Evolutionary conservation across 2,888 invertebrate genomes (phyloP), one percentile per base, ranked within the genome.

Genomic region (Agriopis aurantiaria): DNA sequence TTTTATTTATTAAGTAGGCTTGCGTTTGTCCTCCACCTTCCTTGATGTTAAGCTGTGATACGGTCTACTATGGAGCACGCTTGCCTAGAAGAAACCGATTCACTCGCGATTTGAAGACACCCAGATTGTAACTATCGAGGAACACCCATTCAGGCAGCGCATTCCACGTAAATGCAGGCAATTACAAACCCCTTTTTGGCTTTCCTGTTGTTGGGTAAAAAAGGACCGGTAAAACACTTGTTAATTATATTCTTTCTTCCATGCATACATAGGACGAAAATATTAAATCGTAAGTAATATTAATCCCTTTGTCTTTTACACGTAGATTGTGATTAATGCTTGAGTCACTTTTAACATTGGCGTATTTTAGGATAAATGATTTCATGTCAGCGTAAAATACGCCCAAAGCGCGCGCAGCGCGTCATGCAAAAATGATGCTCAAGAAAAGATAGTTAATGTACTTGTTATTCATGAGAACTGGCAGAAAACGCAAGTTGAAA

Each of bases 251-350:
- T 57, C 9, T 45, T 43, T 17, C 6, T 43, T 57, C 45, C 43
- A 41, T 17, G 61, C 61, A 23, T 43, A 2, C 60, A 3, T 57
- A 57, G 12, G 17, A 52, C 52, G 52, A 52, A 10, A 41, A 52
- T 14, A 14, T n/a, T 17, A 52, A 61, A 51, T 14, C 14, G 60
- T 60, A 52, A 61, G 61, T 48, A 23, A 17, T 8, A n/a, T 12
- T 41, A n/a, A 45, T 64, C 46, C 9, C 8, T 33, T 53, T 53
- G 12, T 53, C 8, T 23, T 9, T 23, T 52, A 23, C 49, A 17
- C 17, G 17, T 51, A 51, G 51, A 51, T 17, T 9, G 17, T 17
- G 14, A 17, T 17, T 51, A 51, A 51, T n/a, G n/a, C 12, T 51
- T 51, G 17, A 53, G 40, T 55, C 33, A 55, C 12, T 33, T 55